Conservation (phyloP, 2,113 vertebrate species). For the Turdus rufiventris region DNA sequence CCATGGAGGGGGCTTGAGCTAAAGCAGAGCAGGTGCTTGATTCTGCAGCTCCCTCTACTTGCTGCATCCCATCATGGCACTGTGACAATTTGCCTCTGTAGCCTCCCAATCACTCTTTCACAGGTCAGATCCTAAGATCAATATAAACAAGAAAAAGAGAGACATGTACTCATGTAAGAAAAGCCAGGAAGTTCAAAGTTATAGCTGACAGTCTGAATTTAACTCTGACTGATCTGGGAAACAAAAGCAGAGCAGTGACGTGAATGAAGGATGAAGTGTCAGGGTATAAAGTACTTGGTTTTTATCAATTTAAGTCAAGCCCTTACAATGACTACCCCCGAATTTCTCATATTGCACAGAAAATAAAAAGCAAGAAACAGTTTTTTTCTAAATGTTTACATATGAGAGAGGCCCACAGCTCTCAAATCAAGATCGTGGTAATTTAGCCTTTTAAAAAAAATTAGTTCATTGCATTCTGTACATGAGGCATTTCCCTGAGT, state of each 20-base stretch:
- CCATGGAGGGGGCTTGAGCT: not conserved
- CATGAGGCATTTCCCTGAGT: not conserved
- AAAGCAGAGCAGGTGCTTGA: not conserved
- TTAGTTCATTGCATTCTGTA: not conserved
- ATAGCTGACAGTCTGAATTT: not conserved
- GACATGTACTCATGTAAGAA: not conserved
- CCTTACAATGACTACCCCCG: not conserved
- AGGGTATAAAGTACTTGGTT: not conserved
- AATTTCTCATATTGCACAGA: not conserved
- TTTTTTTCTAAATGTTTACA: not conserved
- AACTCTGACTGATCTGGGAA: constrained; percentile 34
- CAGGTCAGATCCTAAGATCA: constrained; percentile 3
- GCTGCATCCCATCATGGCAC: constrained; percentile 32
- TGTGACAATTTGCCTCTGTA: not conserved
- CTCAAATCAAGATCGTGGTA: not conserved
- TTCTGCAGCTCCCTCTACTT: constrained; percentile 63
- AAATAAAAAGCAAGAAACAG: not conserved
- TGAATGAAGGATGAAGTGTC: constrained; percentile 7
- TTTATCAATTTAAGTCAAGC: not conserved
- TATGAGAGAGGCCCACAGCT: not conserved
- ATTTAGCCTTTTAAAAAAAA: not conserved
- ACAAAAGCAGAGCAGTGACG: not conserved
- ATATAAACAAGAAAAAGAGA: not conserved
- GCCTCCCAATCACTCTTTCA: not conserved
- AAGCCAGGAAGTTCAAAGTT: constrained; percentile 21